Conservation (phyloP, 2,888 invertebrate genomes). For the Cyaniris semiargus region DNA sequence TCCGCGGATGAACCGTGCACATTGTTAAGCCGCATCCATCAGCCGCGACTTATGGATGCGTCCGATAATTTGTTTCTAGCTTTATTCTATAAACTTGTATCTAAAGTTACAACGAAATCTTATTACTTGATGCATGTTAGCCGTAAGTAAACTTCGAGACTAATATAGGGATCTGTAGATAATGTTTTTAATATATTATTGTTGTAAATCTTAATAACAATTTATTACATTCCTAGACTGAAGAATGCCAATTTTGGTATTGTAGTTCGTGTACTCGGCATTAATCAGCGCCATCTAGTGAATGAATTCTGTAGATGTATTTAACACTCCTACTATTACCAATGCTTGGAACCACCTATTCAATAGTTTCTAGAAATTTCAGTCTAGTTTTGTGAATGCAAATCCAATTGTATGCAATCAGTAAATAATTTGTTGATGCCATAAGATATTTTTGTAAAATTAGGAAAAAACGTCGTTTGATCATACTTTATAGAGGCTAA, state of each 20-base stretch:
- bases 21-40: too few species aligned
- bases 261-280: neutral
- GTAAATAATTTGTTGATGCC: neutral
- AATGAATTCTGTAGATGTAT: neutral
- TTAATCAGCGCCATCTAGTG: neutral
- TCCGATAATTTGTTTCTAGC: too few species aligned
- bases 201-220: conserved; percentile 9
- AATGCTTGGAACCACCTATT: neutral
- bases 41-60: too few species aligned
- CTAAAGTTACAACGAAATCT: conserved; percentile 25
- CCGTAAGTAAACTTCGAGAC: conserved; percentile 17
- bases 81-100: neutral
- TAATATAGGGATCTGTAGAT: conserved; percentile 26
- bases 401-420: neutral
- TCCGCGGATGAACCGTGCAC: too few species aligned
- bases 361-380: neutral
- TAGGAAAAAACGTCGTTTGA: neutral
- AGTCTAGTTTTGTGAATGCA: neutral
- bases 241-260: neutral
- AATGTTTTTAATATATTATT: conserved; percentile 24
- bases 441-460: neutral
- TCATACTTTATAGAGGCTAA: neutral
- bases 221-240: conserved; percentile 19
- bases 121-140: conserved; percentile 21
- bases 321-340: neutral